Evolutionary conservation across 2,888 invertebrate genomes (phyloP).

Genomic region (Cantharis rustica): DNA sequence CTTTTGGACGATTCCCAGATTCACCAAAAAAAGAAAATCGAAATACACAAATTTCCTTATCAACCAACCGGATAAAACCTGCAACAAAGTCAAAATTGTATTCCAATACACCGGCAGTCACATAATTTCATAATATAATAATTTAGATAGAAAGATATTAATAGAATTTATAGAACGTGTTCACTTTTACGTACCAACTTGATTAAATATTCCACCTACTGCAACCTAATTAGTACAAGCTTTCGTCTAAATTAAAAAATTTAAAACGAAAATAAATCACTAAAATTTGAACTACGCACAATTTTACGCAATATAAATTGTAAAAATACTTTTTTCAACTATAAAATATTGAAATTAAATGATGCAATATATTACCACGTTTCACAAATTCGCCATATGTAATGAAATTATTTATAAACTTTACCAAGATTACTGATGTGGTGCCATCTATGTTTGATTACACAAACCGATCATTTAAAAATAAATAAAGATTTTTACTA

Average conservation of each 20-base stretch:
- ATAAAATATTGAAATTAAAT: neutral
- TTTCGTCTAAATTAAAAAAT: neutral
- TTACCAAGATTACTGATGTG: neutral
- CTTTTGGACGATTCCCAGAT: conserved; percentile 73
- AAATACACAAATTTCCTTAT: neutral
- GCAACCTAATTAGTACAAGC: neutral
- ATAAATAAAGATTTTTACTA: neutral
- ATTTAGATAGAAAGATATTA: neutral
- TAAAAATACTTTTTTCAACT: neutral
- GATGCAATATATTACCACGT: neutral
- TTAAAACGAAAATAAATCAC: neutral
- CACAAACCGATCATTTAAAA: neutral
- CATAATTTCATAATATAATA: neutral
- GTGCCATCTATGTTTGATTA: neutral
- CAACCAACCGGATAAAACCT: neutral
- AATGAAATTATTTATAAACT: neutral
- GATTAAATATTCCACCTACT: neutral
- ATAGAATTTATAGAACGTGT: neutral
- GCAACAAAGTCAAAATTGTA: neutral
- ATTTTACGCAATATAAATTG: neutral
- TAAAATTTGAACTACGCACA: neutral
- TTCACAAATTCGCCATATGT: neutral
- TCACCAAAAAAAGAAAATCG: conserved; percentile 24
- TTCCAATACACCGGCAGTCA: neutral
- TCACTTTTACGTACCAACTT: neutral